Base-by-base conservation (phyloP, 2,888 invertebrate species). In the Cryptops parisi region DNA sequence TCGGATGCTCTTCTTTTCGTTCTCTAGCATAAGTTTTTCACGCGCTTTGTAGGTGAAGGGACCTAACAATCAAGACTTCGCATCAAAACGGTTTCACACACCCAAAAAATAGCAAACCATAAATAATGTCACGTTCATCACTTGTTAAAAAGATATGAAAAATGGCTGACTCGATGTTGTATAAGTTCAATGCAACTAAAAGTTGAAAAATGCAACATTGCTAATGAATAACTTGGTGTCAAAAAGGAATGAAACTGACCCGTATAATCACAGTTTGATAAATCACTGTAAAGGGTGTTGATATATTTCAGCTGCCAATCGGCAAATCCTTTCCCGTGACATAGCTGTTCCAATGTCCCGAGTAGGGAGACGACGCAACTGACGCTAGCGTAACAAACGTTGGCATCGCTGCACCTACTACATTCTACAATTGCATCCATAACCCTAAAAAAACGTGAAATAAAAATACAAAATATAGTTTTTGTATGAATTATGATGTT, bases 341-440 rank as follows among this genome's bases (percentile, higher is more conserved):
- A 84, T 1, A 93, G 72, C 54, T 82, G 80, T 66, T 89, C 86
- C 27, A 93, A 69, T 2, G 89, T 84, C 33, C 83, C 82, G 25
- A 93, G 71, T 58, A 93, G 74, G 0, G 86, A 82, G 3, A 65
- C 64, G 3, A 69, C 62, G 60, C 69, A 68, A 40, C 60, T 60
- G 2, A 71, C 67, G 60, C 65, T 64, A 1, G 65, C 63, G 55
- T 64, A 65, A 51, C 66, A 67, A 39, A 70, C 63, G 19, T 59
- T 48, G 17, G 84, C 79, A 58, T 84, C 83, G 48, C 78, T 82
- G 58, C 82, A 82, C 59, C 81, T 79, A n/a, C 88, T 84, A 55
- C 88, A 87, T 70, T 93, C 91, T 70, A 90, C 88, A 66, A 91
- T 83, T 1, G 89, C 87, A 65, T 93, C 91, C 78, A 91, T 85